Conservation (phyloP, 2,113 vertebrate species). For the Oenanthe oenanthe region DNA sequence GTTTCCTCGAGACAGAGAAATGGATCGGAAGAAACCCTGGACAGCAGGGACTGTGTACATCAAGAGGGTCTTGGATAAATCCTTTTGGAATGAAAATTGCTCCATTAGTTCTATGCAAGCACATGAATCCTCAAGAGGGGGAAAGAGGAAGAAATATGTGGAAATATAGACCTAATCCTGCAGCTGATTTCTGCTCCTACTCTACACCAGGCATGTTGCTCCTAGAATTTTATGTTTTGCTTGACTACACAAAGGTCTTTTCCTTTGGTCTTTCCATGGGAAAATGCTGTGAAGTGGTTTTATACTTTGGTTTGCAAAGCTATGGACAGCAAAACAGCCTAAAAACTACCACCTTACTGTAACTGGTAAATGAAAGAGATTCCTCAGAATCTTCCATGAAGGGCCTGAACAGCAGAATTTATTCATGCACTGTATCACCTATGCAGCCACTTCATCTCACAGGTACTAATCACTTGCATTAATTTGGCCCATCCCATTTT, state of each 20-base stretch:
- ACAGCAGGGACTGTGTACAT: constrained; percentile 98
- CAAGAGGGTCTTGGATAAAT: constrained; percentile 93
- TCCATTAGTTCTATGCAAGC: not conserved
- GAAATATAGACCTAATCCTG: not conserved
- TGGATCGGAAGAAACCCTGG: constrained; percentile 97
- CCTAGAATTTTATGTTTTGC: not conserved
- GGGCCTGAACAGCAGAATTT: not conserved
- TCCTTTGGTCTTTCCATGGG: no score
- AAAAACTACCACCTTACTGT: not conserved
- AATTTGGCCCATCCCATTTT: not conserved
- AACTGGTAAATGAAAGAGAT: not conserved
- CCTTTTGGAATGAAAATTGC: constrained; percentile 76
- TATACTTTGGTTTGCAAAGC: not conserved
- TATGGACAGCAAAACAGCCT: not conserved
- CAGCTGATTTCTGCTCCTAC: not conserved
- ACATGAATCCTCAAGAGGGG: not conserved
- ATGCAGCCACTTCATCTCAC: not conserved
- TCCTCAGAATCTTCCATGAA: not conserved
- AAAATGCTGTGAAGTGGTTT: not conserved
- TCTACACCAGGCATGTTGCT: not conserved
- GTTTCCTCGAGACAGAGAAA: constrained; percentile 95
- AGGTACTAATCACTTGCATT: not conserved
- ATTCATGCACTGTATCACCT: not conserved
- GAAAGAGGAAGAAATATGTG: not conserved
- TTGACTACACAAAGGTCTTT: not conserved